phyloP scores from a whole-genome alignment of 2,113 vertebrate genomes.

The Sisor rabdophorus region DNA sequence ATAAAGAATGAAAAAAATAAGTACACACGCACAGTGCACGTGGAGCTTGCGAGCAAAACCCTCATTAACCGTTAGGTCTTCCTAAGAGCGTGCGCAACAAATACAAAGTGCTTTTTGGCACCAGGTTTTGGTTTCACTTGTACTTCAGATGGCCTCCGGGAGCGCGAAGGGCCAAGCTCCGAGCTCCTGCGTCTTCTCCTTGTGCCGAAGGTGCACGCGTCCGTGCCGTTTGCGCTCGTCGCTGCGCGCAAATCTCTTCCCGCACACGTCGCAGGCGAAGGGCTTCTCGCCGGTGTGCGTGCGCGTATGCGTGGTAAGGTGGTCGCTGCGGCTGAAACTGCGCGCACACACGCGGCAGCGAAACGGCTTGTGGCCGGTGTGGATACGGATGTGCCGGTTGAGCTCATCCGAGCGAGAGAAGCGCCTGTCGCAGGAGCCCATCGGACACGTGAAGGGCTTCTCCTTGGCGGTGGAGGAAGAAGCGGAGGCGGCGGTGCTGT shows the following conservation, averaged over 20 bases:
- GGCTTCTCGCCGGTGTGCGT: constrained; percentile 97
- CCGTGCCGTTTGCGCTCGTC: constrained; percentile 94
- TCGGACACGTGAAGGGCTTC: constrained; percentile 92
- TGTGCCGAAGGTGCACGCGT: constrained; percentile 94
- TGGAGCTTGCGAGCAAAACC: not conserved
- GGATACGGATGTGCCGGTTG: constrained; percentile 94
- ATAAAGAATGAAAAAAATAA: not conserved
- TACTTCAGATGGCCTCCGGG: constrained; percentile 71
- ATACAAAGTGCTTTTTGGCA: constrained; percentile 20
- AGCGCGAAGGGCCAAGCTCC: constrained; percentile 75
- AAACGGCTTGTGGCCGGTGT: constrained; percentile 97
- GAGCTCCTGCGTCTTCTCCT: constrained; percentile 89
- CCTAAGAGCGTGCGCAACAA: constrained; percentile 57
- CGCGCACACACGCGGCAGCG: constrained; percentile 96
- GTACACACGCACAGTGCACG: constrained; percentile 19
- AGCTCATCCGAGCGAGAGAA: constrained; percentile 95
- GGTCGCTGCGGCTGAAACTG: constrained; percentile 96
- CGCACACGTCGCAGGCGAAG: constrained; percentile 93
- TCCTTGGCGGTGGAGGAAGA: constrained; percentile 86
- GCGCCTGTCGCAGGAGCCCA: constrained; percentile 89
- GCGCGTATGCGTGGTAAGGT: constrained; percentile 96
- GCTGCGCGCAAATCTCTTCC: constrained; percentile 88
- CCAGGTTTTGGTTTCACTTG: not conserved
- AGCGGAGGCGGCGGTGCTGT: constrained; percentile 77
- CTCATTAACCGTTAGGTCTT: constrained; percentile 59